Base-by-base conservation (phyloP, 2,888 invertebrate genomes). In the Julus scanicus region DNA sequence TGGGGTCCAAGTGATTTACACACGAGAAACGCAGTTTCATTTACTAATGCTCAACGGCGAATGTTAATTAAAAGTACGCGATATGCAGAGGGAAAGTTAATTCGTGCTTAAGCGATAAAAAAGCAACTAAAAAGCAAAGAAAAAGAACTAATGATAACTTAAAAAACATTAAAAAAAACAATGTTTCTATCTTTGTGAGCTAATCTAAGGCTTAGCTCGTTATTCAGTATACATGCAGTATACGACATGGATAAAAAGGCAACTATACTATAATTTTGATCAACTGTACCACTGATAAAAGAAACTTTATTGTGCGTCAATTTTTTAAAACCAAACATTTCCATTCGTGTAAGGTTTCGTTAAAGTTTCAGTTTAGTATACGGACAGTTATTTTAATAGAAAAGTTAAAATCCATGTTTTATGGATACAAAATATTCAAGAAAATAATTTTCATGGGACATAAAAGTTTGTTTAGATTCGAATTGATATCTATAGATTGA, bases 91-190 rank as follows among this genome's bases (percentile, higher is more conserved):
- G 80, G 80, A 80, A 80, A 80, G 37, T 80, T 80, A 80, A 80
- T 80, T 80, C 80, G 37, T 37, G 80, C 80, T 80, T 80, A 37
- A 80, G 37, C 80, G 80, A 80, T 80, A 80, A 80, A 80, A 80
- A 80, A 29, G 80, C 29, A 15, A 15, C 80, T 80, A 80, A 80
- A 80, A 80, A 80, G 80, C 29, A 80, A 80, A 80, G 80, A 80
- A 80, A 80, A 37, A 39, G 80, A 39, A 80, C 37, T 80, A 80
- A 80, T 37, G 80, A 80, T 39, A 37, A 80, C 80, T 80, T 39
- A 80, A 80, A 80, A 80, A 80, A 80, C 80, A 80, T 80, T 80
- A 80, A 80, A 71, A 53, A 53, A 80, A 80, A 71, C 6, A 80
- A 80, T 29, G 11, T 29, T 9, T 37, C 37, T 80, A 80, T 80